Conservation (phyloP, 2,797 vertebrate genomes). For the Anolis apletophallus region DNA sequence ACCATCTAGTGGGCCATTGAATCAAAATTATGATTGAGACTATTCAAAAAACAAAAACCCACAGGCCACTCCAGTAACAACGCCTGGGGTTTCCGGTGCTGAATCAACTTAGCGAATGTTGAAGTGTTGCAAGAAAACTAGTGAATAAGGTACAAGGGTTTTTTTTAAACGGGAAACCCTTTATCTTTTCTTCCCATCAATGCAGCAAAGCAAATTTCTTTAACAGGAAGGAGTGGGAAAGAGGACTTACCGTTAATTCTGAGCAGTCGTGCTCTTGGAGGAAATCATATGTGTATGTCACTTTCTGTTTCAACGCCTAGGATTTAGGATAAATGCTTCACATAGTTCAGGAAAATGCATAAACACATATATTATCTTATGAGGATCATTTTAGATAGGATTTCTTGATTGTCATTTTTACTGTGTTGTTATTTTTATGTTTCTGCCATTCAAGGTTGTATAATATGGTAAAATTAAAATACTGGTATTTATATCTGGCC, state of each 20-base stretch:
- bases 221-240: conserved; percentile 63
- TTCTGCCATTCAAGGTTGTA: not conserved
- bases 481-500: not conserved
- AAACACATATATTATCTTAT: not conserved
- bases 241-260: conserved; percentile 50
- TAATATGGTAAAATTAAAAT: not conserved
- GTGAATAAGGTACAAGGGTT: conserved; percentile 61
- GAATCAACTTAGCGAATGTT: conserved; percentile 68
- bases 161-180: conserved; percentile 39
- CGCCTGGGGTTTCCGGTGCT: conserved; percentile 72
- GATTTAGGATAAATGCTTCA: conserved; percentile 21
- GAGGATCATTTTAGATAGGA: not conserved
- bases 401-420: not conserved
- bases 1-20: conserved; percentile 39
- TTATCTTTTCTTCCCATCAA: conserved; percentile 69
- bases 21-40: conserved; percentile 55
- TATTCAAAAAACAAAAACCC: conserved; percentile 6
- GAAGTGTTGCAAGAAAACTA: conserved; percentile 57
- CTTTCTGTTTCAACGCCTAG: conserved; percentile 23
- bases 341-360: conserved; percentile 20
- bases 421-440: not conserved
- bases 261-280: conserved; percentile 32
- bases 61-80: conserved; percentile 55
- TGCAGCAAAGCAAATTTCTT: conserved; percentile 59
- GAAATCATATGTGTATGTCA: conserved; percentile 47